These are phyloP conservation scores for Lydus trimaculatus DNA, from an alignment of 2,888 invertebrate species.

Conservation along the genomic window DNA sequence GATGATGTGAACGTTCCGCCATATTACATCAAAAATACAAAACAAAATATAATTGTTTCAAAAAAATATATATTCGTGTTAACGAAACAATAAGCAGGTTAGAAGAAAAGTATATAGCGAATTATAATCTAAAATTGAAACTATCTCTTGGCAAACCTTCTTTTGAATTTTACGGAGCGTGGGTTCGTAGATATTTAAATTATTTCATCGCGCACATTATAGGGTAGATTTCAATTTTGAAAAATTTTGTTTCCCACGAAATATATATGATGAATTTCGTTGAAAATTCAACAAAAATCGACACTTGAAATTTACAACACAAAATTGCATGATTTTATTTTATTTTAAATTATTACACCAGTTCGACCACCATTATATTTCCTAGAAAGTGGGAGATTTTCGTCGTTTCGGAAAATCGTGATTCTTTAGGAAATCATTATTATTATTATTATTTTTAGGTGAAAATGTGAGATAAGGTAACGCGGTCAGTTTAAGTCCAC, in stretches of 20 bases:
- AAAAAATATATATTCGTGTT: neutral
- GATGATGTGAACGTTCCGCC: conserved; percentile 42
- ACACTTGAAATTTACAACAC: neutral
- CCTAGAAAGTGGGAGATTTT: neutral
- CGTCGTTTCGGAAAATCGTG: neutral
- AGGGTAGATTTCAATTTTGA: conserved; percentile 26
- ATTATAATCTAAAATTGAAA: conserved; percentile 44
- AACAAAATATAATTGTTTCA: too few relatives aligned
- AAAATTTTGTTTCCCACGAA: neutral
- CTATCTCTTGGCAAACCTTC: conserved; percentile 39
- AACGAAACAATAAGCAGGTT: conserved; percentile 41
- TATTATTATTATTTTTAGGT: neutral
- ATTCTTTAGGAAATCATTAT: neutral
- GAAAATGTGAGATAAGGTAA: neutral
- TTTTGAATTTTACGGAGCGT: conserved; percentile 35
- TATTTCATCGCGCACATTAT: conserved; percentile 22
- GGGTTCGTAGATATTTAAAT: conserved; percentile 33
- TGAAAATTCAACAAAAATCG: neutral
- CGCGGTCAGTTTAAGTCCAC: conserved; percentile 48
- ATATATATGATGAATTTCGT: too few relatives aligned
- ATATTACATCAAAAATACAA: conserved; percentile 34
- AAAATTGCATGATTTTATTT: conserved; percentile 36
- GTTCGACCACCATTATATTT: neutral
- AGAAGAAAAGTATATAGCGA: conserved; percentile 15
- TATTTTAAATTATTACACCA: neutral